Base-by-base conservation (phyloP, 2,113 vertebrate species). In the Dasypus novemcinctus region DNA sequence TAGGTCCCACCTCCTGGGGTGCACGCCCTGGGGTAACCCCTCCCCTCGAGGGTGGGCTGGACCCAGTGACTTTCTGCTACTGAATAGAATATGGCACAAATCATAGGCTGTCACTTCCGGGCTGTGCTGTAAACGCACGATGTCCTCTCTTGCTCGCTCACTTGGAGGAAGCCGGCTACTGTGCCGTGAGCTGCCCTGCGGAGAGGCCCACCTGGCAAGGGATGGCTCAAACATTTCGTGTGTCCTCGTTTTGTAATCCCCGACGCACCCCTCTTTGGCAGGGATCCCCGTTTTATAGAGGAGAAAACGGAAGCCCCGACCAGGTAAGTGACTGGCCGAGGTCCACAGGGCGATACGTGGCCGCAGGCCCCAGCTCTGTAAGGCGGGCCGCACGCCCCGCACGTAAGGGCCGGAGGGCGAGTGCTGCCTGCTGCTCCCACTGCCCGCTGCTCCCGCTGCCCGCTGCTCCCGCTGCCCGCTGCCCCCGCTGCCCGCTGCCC, bases 351-450 rank as follows among this genome's bases (percentile, higher is more conserved):
- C 66, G 17, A n/a, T 61, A 38, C 4, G 20, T 46, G 89, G 63
- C 41, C 41, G 68, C 49, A 14, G 27, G 80, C 11, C n/a, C 33
- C 2, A 0, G 8, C 14, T 20, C 23, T 36, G 33, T 20, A 29
- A 23, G 54, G 36, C 63, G 5, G 0, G 4, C 17, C 46, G n/a
- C 5, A 2, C 57, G 5, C 5, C 20, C 61, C 9, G 4, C 21
- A 7, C 1, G 21, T 23, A 15, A 9, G 21, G 23, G 57, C 20
- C 25, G 1, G 33, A 68, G 13, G n/a, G 43, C 46, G 29, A 66
- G 43, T 54, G 33, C 18, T 29, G 27, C 27, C 27, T 7, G 59
- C 27, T 43, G 21, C 61, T 46, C 63, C 38, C n/a, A n/a, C n/a
- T n/a, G n/a, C n/a, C n/a, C n/a, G n/a, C n/a, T n/a, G n/a, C n/a